These are phyloP conservation scores for Vireo griseus DNA, from an alignment of 2,797 vertebrate genomes.

Conservation along the genomic window DNA sequence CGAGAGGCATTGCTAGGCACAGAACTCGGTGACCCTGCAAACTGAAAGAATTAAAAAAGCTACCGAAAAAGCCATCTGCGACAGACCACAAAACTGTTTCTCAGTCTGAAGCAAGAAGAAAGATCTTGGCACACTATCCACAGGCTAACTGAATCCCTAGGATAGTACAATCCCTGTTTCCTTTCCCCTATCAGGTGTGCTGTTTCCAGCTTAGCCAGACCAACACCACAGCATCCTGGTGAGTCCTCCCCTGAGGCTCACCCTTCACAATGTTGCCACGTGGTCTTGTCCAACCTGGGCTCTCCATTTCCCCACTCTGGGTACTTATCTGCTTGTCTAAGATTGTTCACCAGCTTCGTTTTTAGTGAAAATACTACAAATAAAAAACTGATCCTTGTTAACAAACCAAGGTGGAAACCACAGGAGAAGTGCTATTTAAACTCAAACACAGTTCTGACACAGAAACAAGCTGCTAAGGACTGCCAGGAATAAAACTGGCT, in stretches of 20 bases:
- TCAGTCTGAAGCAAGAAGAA: neutral
- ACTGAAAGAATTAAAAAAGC: neutral
- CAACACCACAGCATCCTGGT: accelerated
- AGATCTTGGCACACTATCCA: neutral
- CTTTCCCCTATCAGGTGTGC: accelerated
- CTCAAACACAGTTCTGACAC: neutral
- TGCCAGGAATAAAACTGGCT: neutral
- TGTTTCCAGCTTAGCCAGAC: neutral
- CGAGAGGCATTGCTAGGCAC: neutral
- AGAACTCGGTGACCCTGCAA: neutral
- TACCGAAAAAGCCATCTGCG: neutral
- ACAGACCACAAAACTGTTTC: neutral
- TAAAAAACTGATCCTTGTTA: neutral
- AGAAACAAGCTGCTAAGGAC: neutral
- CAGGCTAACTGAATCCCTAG: neutral
- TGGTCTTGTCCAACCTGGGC: neutral
- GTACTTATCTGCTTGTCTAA: neutral
- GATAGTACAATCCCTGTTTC: neutral
- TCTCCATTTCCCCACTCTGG: neutral
- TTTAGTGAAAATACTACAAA: neutral
- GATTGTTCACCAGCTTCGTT: accelerated
- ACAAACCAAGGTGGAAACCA: neutral
- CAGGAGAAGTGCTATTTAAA: neutral
- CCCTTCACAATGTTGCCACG: neutral
- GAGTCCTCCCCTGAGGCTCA: neutral